Evolutionary conservation across 2,888 invertebrate species (phyloP), one percentile per base, ranked within the genome.

Genomic region (Troides helena): DNA sequence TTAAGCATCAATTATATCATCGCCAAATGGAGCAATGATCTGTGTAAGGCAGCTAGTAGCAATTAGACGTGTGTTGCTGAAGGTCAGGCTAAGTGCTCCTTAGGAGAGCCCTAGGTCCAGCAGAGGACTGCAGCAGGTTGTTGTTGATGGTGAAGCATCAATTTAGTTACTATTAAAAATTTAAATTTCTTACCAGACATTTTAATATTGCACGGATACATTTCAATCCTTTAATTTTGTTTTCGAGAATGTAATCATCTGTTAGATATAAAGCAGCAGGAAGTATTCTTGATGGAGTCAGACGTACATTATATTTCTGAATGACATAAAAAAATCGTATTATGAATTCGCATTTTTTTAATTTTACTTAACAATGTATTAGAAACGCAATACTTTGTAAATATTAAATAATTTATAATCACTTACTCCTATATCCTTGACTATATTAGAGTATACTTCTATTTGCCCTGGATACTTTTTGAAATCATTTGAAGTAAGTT

Each of bases 391-490:
- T 57, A 50, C 2, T 53, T 57, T 17, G 6, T 21, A 59, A 14
- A 60, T 25, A n/a, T 53, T 6, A 14, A 6, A 23, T 12, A 21
- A 21, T 21, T 21, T 21, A 0, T 21, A 21, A 21, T 21, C 21
- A 72, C 73, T 67, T 80, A 88, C 90, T 78, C 82, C 80, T 36
- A 87, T 59, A 75, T 87, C 76, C 36, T 77, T 75, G 17, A 87
- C 71, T 21, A 92, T 70, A 43, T 74, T 72, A 72, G 77, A 83
- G 73, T 90, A 92, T 0, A 86, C 86, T 75, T 88, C 85, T 72
- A 90, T 77, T 64, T 86, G 81, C 4, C 82, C 82, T 30, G 91
- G 92, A 78, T 87, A 87, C 70, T 81, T 85, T 71, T 88, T 90
- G 61, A 87, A 87, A 72, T 85, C 79, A 56, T 83, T 78, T 25